phyloP scores from a whole-genome alignment of 2,113 vertebrate genomes.

The Pygoscelis adeliae region DNA sequence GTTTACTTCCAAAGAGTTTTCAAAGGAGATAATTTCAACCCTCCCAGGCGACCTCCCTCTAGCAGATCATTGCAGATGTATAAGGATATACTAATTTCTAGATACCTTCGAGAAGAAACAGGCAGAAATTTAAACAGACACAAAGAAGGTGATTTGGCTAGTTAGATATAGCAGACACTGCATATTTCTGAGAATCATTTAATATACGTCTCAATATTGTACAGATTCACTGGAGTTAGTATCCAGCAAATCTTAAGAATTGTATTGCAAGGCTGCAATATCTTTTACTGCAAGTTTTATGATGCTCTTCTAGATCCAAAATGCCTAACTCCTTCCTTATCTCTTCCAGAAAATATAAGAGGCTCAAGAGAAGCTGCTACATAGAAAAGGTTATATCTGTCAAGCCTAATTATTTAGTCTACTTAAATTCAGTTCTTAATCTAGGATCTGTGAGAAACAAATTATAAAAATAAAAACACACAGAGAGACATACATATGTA shows the following conservation, averaged over 20 bases:
- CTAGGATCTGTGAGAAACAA: neutral
- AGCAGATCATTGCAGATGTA: neutral
- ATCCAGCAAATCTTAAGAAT: neutral
- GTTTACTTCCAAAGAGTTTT: neutral
- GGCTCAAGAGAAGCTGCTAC: neutral
- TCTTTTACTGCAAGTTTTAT: neutral
- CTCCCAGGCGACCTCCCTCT: neutral
- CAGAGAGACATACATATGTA: neutral
- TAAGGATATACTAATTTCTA: neutral
- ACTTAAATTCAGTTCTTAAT: neutral
- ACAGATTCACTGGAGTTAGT: neutral
- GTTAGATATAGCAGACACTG: neutral
- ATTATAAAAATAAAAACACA: neutral
- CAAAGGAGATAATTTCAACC: neutral
- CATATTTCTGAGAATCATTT: neutral
- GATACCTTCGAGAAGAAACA: neutral
- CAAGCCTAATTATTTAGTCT: neutral
- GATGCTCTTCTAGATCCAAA: neutral
- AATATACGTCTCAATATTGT: neutral
- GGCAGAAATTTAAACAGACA: neutral
- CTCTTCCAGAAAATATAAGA: neutral
- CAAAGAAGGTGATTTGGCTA: neutral
- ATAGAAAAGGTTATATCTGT: neutral
- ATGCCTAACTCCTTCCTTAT: neutral
- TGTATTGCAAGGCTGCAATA: neutral